Evolutionary conservation across 2,113 vertebrate species (phyloP), one percentile per base, ranked within the genome.

Genomic region (Notarius lentiginosus): DNA sequence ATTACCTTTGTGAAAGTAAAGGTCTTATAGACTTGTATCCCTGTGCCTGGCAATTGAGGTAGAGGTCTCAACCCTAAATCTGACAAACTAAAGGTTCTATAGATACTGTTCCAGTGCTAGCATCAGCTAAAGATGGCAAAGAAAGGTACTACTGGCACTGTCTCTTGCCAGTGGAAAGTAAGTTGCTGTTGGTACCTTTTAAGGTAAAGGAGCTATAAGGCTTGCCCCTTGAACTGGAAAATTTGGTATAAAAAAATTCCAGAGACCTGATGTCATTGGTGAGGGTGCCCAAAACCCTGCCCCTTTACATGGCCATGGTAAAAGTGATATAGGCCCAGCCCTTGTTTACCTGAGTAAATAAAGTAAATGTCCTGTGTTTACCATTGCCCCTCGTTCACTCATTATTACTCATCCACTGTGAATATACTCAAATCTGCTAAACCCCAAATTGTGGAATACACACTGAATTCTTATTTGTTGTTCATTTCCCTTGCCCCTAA

Each of bases 341-440:
- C 22, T 24, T 18, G 53, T 77, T 7, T 55, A 56, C 75, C 14
- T 10, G 47, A 76, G 22, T 14, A 76, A 49, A 5, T 76, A 14
- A 76, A 51, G 20, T 51, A 14, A 24, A 51, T 51, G 47, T 12
- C 18, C 1, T 51, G 0, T 10, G 24, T 49, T 11, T 24, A 51
- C 9, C 70, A 10, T 22, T 5, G 34, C 70, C 70, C 41, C 8
- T 73, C 0, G 1, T 41, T 47, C 41, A 15, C 49, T 27, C 12
- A 8, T 77, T 51, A 77, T 77, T 27, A 55, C 24, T 55, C 15
- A 55, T 55, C 47, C 51, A 70, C 55, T 83, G 65, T 83, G 82
- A 83, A 83, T 70, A 83, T 8, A 82, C 15, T 41, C 30, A 22
- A 41, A 60, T 79, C 24, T 58, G n/a, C 15, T 58, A 49, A 60